These are phyloP conservation scores for Astropecten irregularis DNA, from an alignment of 53 echinoderm and acorn worm genomes.

Conservation along the genomic window DNA sequence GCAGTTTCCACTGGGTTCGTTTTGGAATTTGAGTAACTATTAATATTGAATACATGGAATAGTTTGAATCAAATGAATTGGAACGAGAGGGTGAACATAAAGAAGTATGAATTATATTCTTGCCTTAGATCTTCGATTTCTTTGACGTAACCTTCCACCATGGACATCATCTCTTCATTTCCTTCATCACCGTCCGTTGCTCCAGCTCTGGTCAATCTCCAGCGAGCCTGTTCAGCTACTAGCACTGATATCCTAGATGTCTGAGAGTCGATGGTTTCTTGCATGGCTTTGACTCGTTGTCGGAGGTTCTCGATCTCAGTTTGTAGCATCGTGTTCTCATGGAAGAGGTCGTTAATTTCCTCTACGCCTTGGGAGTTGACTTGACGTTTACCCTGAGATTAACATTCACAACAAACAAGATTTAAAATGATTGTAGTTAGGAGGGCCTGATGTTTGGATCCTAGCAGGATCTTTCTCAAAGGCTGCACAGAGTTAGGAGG, in stretches of 20 bases:
- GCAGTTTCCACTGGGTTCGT: too few species aligned
- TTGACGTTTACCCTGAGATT: conserved; percentile 81
- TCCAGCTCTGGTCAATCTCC: conserved; percentile 15
- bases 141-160: conserved; percentile 90
- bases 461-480: too few species aligned
- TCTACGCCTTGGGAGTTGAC: conserved; percentile 91
- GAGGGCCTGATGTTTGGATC: too few species aligned
- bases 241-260: conserved; percentile 80
- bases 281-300: conserved; percentile 86
- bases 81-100: too few species aligned
- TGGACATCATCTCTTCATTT: conserved; percentile 62
- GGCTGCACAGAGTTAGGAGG: too few species aligned
- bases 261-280: conserved; percentile 92
- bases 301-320: conserved; percentile 76
- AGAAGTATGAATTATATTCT: too few species aligned
- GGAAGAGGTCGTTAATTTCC: conserved; percentile 97
- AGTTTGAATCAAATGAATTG: too few species aligned
- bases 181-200: conserved; percentile 62
- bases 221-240: conserved; percentile 80
- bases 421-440: too few species aligned
- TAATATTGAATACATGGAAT: too few species aligned
- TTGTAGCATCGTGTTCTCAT: conserved; percentile 98
- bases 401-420: background rate
- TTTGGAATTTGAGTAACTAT: too few species aligned
- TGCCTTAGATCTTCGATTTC: conserved; percentile 84